Percentiles rank a stretch among this genome's conserved stretches.
phyloP scores from a whole-genome alignment of 2,888 invertebrate genomes.

The Odontothrips loti region DNA sequence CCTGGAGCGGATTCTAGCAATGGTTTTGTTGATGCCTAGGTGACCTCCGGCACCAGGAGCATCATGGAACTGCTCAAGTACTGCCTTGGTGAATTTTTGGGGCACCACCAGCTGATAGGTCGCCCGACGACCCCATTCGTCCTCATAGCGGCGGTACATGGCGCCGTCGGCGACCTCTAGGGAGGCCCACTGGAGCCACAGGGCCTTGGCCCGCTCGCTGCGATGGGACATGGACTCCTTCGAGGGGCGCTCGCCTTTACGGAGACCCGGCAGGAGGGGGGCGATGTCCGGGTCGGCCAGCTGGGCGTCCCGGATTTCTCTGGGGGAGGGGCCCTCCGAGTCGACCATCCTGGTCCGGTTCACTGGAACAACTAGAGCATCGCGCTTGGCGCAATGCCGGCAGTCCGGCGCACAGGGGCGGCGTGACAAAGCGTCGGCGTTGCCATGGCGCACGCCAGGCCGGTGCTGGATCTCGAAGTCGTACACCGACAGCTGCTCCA shows the following conservation, averaged over 20 bases:
- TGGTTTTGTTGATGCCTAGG: conserved; percentile 40
- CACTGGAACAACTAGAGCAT: neutral
- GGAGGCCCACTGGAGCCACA: neutral
- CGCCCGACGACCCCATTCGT: conserved; percentile 31
- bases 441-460: conserved; percentile 37
- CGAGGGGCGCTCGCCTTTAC: neutral
- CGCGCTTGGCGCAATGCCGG: conserved; percentile 29
- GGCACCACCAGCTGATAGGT: conserved; percentile 35
- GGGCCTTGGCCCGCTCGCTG: neutral
- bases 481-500: conserved; percentile 41
- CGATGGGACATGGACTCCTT: neutral
- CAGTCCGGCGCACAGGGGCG: conserved; percentile 35
- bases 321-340: neutral
- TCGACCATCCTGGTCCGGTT: neutral
- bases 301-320: neutral
- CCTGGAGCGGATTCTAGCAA: conserved; percentile 38
- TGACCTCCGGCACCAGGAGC: conserved; percentile 39
- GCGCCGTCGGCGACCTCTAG: neutral
- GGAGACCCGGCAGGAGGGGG: neutral
- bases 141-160: neutral
- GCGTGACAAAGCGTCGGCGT: conserved; percentile 39
- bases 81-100: conserved; percentile 31
- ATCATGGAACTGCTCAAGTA: conserved; percentile 38
- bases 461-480: conserved; percentile 41
- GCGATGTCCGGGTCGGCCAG: neutral